Base-by-base conservation (phyloP, 2,888 invertebrate species). In the Pseudococcus viburni region DNA sequence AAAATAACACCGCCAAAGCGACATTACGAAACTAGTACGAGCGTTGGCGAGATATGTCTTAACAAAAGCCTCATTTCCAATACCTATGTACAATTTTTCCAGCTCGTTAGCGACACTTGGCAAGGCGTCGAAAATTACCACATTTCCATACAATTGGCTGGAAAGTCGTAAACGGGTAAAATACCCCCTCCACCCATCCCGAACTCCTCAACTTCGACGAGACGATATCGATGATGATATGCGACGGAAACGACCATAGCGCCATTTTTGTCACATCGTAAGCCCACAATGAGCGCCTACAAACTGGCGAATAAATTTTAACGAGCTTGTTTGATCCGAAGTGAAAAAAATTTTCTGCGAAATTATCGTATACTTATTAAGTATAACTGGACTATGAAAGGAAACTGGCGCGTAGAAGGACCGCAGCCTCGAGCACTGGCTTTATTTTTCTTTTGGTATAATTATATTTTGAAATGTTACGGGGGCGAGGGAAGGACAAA, bases 51-150 rank as follows among this genome's bases (percentile, higher is more conserved):
- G n/a, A 15, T 59, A 6, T 59, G n/a, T 59, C 59, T 59, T 59
- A 59, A 59, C 59, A n/a, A 59, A 59, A n/a, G n/a, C n/a, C 59
- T 59, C 48, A 59, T 59, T 59, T n/a, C 59, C 59, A 59, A n/a
- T n/a, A 59, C 59, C 59, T 59, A 59, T 6, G 7, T n/a, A 59
- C 17, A 15, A 59, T 64, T 64, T 64, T 64, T 64, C 64, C 22
- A 64, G 64, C 64, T 64, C 64, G 64, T 64, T 64, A 64, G 22
- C 22, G 64, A 64, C 15, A 22, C 64, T 64, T 15, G n/a, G n/a
- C 22, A 22, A 9, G 64, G 64, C 64, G 64, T 22, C 59, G 64
- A 64, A 64, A 64, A 64, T 64, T 64, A 64, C 22, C 8, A 22
- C 64, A 22, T 64, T 64, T 22, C n/a, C n/a, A 59, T 59, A 59